Base-by-base conservation (phyloP, 2,113 vertebrate species). In the Barnardius zonarius region DNA sequence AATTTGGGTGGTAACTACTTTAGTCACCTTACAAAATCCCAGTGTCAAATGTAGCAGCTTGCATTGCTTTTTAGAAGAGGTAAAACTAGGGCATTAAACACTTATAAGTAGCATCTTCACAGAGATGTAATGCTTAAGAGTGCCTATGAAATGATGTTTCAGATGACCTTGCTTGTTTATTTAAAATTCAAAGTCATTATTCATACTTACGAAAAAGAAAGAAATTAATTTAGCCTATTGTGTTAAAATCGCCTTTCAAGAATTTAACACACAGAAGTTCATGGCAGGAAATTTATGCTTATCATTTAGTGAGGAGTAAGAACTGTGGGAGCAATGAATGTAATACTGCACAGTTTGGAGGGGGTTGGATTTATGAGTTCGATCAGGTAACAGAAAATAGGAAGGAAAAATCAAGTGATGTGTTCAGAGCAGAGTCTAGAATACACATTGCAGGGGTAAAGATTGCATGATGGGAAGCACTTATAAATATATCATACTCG, bases 391-490 rank as follows among this genome's bases (percentile, higher is more conserved):
- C 5, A 46, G 52, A 91, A 91, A 74, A 90, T 0, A 28, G 12
- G 41, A 64, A 86, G 59, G 16, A 86, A 30, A 92, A 88, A 67
- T 80, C 48, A 83, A 46, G 41, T 57, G 49, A 66, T 46, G 11
- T 4, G 13, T 57, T 89, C 62, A 66, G 31, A 85, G 30, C 23
- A 86, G 66, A 72, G 37, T 19, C 33, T 55, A 61, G 51, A 82
- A 81, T 12, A 31, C 14, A 72, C 11, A 1, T 25, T 43, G 44
- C 14, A 61, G 18, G 17, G 30, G 4, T 57, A 66, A 22, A 49
- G 81, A 84, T 31, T 0, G 0, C 28, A 7, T 22, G 24, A 43
- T 25, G 17, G 20, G 43, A 83, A 83, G 33, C 18, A 52, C 0
- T 0, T 46, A 52, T 31, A 81, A 57, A 83, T 67, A 52, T 6